Percentiles rank a stretch among this genome's conserved stretches.
phyloP scores from a whole-genome alignment of 2,113 vertebrate genomes.

The Regulus satrapa region DNA sequence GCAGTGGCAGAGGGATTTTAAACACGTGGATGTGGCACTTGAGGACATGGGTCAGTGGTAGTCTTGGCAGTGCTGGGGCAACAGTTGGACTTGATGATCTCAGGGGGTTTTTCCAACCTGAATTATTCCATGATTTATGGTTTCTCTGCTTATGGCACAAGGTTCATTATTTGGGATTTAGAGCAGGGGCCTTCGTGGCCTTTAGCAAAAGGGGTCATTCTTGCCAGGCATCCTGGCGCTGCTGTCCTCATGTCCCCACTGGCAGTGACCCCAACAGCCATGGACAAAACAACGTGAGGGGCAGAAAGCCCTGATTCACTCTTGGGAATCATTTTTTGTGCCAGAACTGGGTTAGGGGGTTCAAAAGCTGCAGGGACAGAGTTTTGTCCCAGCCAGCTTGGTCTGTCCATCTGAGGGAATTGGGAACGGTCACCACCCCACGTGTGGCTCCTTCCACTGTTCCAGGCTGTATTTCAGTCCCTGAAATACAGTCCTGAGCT shows the following conservation, averaged over 20 bases:
- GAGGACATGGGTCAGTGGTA: background rate
- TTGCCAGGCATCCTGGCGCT: background rate
- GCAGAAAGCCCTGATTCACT: background rate
- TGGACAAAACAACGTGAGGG: fast-evolving
- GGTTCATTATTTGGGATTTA: background rate
- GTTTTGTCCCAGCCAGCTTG: background rate
- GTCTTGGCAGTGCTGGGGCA: background rate
- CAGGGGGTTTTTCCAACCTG: background rate
- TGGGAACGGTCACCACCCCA: background rate
- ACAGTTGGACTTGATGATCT: background rate
- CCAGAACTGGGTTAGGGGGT: background rate
- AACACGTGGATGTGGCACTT: background rate
- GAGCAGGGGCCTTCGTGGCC: background rate
- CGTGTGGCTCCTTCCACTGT: background rate
- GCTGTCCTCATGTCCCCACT: background rate
- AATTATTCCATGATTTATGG: background rate
- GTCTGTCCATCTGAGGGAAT: background rate
- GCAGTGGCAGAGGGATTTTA: background rate
- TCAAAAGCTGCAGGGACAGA: background rate
- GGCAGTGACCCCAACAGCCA: background rate
- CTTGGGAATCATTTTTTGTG: fast-evolving
- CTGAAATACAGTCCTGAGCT: too few relatives aligned
- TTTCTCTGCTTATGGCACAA: background rate
- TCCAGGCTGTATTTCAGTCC: background rate
- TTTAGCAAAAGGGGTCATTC: background rate